Evolutionary conservation across 2,888 invertebrate species (phyloP).

Genomic region (Drosophila anomelani): DNA sequence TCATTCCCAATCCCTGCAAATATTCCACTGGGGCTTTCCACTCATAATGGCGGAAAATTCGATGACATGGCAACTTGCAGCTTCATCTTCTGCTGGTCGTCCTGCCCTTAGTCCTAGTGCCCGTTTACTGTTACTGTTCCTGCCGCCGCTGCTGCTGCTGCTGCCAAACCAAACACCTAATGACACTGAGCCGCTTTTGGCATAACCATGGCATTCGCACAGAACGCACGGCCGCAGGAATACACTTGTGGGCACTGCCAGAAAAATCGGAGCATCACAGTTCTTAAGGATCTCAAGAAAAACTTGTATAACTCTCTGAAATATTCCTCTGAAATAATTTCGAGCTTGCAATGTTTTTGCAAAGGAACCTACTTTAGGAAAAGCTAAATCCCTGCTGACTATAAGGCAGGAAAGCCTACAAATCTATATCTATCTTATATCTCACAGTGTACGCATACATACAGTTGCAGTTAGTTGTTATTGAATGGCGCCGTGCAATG

Average conservation of each 20-base stretch:
- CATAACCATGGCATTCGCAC: constrained; percentile 17
- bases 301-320: not conserved
- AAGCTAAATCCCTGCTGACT: too few species aligned
- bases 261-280: not conserved
- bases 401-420: too few species aligned
- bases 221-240: not conserved
- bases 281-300: too few species aligned
- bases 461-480: constrained; percentile 32
- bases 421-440: not conserved
- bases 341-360: not conserved
- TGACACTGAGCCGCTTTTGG: constrained; percentile 40
- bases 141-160: not conserved
- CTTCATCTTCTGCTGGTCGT: not conserved
- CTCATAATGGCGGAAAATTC: constrained; percentile 46
- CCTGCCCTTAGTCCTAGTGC: not conserved
- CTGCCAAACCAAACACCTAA: constrained; percentile 35
- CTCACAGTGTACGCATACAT: not conserved
- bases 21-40: constrained; percentile 14
- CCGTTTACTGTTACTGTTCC: not conserved
- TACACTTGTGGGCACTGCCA: not conserved
- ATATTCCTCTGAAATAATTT: not conserved
- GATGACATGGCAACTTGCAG: constrained; percentile 46
- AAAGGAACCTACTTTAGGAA: not conserved
- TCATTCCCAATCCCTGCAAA: constrained; percentile 17
- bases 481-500: constrained; percentile 31